Conservation (phyloP, 2,113 vertebrate species). For the Agapornis roseicollis region DNA sequence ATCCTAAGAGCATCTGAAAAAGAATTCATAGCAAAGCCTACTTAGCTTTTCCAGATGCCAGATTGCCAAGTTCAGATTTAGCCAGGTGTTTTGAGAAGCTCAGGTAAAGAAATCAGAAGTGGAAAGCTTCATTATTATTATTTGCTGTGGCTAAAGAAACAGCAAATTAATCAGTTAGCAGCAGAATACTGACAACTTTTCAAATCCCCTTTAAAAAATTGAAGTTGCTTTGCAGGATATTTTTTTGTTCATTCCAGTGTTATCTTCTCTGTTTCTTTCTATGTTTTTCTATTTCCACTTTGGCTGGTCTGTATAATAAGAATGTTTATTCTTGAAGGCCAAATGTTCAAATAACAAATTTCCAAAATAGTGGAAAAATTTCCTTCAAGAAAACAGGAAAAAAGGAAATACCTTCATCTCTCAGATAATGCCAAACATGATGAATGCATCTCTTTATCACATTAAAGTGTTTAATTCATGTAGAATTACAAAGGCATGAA, state of each 20-base stretch:
- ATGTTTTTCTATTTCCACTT: not conserved
- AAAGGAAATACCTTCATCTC: conserved; percentile 21
- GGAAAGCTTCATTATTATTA: conserved; percentile 21
- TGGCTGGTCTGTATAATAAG: not conserved
- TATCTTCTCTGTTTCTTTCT: not conserved
- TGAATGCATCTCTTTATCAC: conserved; percentile 49
- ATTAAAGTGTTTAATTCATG: conserved; percentile 12
- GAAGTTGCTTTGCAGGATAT: not conserved
- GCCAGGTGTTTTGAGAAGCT: conserved; percentile 19
- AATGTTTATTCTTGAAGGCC: not conserved
- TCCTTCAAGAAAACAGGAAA: not conserved
- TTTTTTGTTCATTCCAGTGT: not conserved
- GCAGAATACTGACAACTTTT: conserved; percentile 45
- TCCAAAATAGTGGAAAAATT: not conserved
- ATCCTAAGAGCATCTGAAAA: not conserved
- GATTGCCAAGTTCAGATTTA: not conserved
- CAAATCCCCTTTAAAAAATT: conserved; percentile 22
- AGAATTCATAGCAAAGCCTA: conserved; percentile 11
- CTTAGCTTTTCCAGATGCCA: not conserved
- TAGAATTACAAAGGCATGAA: conserved; percentile 60
- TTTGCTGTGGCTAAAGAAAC: not conserved
- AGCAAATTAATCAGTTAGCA: not conserved
- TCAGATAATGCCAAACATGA: conserved; percentile 20
- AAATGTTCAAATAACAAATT: not conserved
- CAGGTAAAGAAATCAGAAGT: conserved; percentile 9